Base-by-base conservation (phyloP, 1,140 invertebrate genomes). In the Drosophila subobscura region DNA sequence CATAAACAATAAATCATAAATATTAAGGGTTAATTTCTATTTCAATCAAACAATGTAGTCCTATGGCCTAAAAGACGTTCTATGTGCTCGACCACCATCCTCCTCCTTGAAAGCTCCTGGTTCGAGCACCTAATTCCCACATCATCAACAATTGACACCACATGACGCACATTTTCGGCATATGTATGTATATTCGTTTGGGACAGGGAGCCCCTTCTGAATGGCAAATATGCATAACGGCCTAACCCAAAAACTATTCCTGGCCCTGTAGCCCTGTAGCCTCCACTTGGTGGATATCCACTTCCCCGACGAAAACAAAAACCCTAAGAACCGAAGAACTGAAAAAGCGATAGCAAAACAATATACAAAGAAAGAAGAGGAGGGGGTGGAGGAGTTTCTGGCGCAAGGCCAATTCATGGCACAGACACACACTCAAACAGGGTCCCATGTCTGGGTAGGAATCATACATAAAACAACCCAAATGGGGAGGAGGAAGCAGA, bases 131-230 rank as follows among this genome's bases (percentile, higher is more conserved):
- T 57, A 56, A 85, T 84, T 76, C 72, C 79, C 76, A 79, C 71
- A 85, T 79, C 80, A 84, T 84, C 77, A 85, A 68, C 76, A 85
- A 72, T 76, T 79, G 72, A 84, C 79, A 84, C 75, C 79, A 72
- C 76, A 85, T 85, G 80, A 60, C 65, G 76, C 60, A 64, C 73
- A 84, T 72, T 79, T 77, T 52, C 67, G 72, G 63, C 72, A 76
- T 75, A 63, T 57, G 59, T 75, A 63, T 57, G 59, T 12, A 12
- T 37, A 12, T 37, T 12, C 33, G 33, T 37, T 37, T 37, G 3
- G 33, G 33, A 8, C 54, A 63, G 51, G 25, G 46, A 45, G 55
- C 41, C 42, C 42, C 72, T 65, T 45, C 84, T 57, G 60, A 65
- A 79, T 72, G 72, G 58, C 72, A 79, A 77, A 85, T 85, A 85